Conservation (phyloP, 30 jellyfish, hydroid and myxozoan species). For the Clytia hemisphaerica region DNA sequence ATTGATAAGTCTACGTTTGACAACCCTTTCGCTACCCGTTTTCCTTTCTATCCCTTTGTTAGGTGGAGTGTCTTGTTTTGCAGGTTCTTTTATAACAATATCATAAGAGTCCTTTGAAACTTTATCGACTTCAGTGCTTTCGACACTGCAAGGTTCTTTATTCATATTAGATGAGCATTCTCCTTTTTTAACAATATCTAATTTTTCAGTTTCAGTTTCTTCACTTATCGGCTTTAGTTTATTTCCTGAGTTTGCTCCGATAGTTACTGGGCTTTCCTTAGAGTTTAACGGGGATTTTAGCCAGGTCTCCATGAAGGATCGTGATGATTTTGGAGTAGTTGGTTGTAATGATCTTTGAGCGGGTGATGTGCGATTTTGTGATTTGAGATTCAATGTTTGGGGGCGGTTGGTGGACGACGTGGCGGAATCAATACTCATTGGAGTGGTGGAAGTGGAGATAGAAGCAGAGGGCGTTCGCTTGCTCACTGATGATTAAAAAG, state of each 20-base stretch:
- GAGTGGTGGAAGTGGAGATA: no score
- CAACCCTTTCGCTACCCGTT: not conserved
- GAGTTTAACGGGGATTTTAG: slow-evolving; percentile 22
- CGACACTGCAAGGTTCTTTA: no score
- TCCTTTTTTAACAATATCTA: no score
- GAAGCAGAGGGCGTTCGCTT: slow-evolving; percentile 1
- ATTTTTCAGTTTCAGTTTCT: not conserved
- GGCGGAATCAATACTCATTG: slow-evolving; percentile 3
- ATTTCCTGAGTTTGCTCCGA: not conserved
- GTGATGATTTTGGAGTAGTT: slow-evolving; percentile 21
- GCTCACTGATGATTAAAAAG: not conserved
- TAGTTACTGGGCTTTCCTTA: not conserved
- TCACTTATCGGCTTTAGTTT: not conserved
- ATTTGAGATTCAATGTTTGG: not conserved
- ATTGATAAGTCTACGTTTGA: not conserved
- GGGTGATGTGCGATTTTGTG: not conserved
- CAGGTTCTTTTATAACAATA: no score
- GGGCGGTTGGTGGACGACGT: not conserved
- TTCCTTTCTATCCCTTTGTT: not conserved
- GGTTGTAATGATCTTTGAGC: not conserved
- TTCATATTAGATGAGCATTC: no score
- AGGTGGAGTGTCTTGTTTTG: no score
- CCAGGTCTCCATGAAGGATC: slow-evolving; percentile 40
- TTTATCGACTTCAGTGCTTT: no score
- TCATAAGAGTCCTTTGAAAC: no score